Evolutionary conservation across 2,113 vertebrate genomes (phyloP), one percentile per base, ranked within the genome.

Genomic region (Vireo altiloquus): DNA sequence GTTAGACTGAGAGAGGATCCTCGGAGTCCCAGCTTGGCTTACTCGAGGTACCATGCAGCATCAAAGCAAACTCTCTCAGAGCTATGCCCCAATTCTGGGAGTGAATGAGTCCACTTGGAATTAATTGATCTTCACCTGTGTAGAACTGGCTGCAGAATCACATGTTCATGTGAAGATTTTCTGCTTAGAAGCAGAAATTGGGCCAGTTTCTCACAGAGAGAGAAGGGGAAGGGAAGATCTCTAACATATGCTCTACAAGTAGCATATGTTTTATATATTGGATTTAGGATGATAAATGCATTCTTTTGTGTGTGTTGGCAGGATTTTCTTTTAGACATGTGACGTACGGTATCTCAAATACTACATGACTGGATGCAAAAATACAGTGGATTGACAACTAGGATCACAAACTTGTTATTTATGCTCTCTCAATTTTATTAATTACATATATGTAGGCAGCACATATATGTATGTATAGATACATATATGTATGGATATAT

Each of bases 231-330:
- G n/a, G 44, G 33, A 87, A 72, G 25, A 18, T 70, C 65, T 56
- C 52, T 71, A 47, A 75, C 89, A 81, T 40, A 57, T 70, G 76
- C 22, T 95, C 42, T 75, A 20, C 33, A 49, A 87, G 49, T 33
- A 93, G 23, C 80, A 53, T 88, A 81, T 93, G 56, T 68, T 94
- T 92, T 69, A 37, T 79, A 79, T 90, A 84, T 84, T 89, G 23
- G 65, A 53, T 89, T 82, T 84, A 54, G 61, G 65, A 90, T 71
- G 69, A 90, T 68, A 49, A 96, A 86, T 84, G n/a, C 31, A 42
- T 86, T 81, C 40, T 75, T 95, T 49, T 31, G 10, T 89, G 79
- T 68, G 20, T 44, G 17, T 76, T 81, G 70, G 44, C 77, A 69
- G 52, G 44, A 78, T 82, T 84, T 89, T 56, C 60, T 82, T 91